phyloP scores from a whole-genome alignment of 2,797 vertebrate genomes.

The Anguilla obscura region DNA sequence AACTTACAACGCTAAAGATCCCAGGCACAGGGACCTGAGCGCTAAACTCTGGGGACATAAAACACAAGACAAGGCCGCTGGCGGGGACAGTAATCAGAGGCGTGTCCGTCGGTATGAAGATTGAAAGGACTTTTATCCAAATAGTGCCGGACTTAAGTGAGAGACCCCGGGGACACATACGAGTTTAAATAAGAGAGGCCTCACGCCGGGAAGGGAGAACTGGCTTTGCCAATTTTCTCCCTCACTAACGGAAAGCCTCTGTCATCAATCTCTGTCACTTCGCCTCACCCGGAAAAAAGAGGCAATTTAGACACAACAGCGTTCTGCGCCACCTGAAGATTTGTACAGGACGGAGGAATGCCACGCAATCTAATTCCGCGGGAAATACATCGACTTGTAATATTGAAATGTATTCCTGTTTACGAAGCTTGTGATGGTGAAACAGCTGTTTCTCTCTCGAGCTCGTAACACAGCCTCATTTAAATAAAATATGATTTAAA shows the following conservation, averaged over 20 bases:
- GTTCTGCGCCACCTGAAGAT: conserved; percentile 15
- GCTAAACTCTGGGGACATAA: background rate
- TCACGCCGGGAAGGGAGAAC: conserved; percentile 3
- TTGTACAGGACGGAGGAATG: conserved; percentile 8
- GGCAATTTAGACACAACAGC: conserved; percentile 23
- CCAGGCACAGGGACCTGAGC: background rate
- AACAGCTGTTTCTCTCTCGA: background rate
- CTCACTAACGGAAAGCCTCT: conserved; percentile 29
- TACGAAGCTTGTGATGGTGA: background rate
- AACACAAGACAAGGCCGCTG: conserved; percentile 1
- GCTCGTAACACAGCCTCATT: conserved; percentile 1
- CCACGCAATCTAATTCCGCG: background rate
- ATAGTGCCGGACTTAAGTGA: conserved; percentile 20
- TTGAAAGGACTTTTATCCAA: conserved; percentile 31
- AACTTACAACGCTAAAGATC: background rate
- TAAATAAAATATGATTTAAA: background rate
- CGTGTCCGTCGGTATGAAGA: conserved; percentile 24
- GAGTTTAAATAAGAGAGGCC: conserved; percentile 27
- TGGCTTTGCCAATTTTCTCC: conserved; percentile 33
- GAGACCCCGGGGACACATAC: background rate
- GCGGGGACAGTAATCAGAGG: conserved; percentile 9
- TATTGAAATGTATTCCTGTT: conserved; percentile 1
- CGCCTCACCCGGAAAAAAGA: conserved; percentile 17
- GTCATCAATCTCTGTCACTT: conserved; percentile 33
- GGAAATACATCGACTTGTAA: background rate